Conservation (phyloP, 1,140 invertebrate genomes). For the Drosophila paulistorum region DNA sequence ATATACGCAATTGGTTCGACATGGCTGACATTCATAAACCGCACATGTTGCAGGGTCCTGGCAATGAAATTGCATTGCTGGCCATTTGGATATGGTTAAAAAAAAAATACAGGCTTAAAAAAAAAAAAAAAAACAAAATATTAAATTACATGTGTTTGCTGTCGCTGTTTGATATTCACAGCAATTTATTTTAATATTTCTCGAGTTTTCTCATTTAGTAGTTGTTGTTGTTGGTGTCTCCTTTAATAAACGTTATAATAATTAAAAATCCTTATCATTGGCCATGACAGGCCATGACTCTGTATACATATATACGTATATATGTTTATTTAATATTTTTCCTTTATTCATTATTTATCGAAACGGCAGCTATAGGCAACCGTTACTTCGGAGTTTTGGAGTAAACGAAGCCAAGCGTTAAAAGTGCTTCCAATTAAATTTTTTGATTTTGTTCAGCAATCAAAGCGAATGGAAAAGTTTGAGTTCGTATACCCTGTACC, state of each 20-base stretch:
- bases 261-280: constrained; percentile 35
- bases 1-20: constrained; percentile 17
- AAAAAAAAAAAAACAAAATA: constrained; percentile 14
- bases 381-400: constrained; percentile 26
- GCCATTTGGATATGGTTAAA: constrained; percentile 38
- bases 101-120: constrained; percentile 3
- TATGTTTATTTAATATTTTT: neutral
- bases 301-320: neutral
- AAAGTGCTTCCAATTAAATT: constrained; percentile 49
- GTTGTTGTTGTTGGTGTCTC: constrained; percentile 29
- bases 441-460: constrained; percentile 46
- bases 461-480: constrained; percentile 51
- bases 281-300: constrained; percentile 29
- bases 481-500: neutral
- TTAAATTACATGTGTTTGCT: constrained; percentile 52
- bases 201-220: neutral
- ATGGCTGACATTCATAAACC: constrained; percentile 56
- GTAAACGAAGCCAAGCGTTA: constrained; percentile 49
- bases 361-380: constrained; percentile 25
- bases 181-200: constrained; percentile 43
- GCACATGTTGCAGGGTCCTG: constrained; percentile 45
- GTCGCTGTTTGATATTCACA: constrained; percentile 38
- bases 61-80: constrained; percentile 47
- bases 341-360: constrained; percentile 4
- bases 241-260: constrained; percentile 10